Evolutionary conservation across 2,113 vertebrate genomes (phyloP), one percentile per base, ranked within the genome.

Genomic region (Mus pahari): DNA sequence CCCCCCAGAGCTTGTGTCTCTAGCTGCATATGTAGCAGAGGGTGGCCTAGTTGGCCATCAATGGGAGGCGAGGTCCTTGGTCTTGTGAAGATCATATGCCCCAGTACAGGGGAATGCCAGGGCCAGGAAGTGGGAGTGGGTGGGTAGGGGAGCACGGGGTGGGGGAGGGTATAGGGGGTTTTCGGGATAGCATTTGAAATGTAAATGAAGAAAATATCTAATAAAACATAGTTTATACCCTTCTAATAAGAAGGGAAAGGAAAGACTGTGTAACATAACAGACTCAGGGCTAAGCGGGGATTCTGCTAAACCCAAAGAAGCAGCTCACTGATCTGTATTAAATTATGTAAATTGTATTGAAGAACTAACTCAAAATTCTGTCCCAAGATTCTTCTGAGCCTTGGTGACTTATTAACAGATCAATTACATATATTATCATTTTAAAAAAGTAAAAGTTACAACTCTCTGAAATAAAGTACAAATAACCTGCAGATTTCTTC

Each of bases 381-480:
- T 55, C 50, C 9, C 33, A 74, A 92, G 20, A 48, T 36, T 12
- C 66, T 42, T 73, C 88, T 91, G 64, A 87, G 24, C 22, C 55
- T 92, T 48, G 55, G 5, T 88, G n/a, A 31, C 13, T 42, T n/a
- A 78, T 77, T 16, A 93, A 53, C 48, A 86, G 6, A 62, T 71
- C 42, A n/a, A 20, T 90, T 83, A 16, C 62, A 33, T 62, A 55
- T 14, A 79, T 62, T 48, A 39, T 45, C 60, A 55, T 22, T 86
- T 68, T 78, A 36, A 83, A 36, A 22, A 64, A 39, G 20, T 28
- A 77, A 50, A 36, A 71, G 14, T 42, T 97, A 92, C 77, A 94
- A 71, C 14, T 92, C 11, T 94, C 77, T 79, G 45, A 93, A 90
- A 90, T 91, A 58, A 94, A 92, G 42, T 86, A 77, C 39, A 92